Evolutionary conservation across 2,113 vertebrate genomes (phyloP), one percentile per base, ranked within the genome.

Genomic region (Atlantisia rogersi): DNA sequence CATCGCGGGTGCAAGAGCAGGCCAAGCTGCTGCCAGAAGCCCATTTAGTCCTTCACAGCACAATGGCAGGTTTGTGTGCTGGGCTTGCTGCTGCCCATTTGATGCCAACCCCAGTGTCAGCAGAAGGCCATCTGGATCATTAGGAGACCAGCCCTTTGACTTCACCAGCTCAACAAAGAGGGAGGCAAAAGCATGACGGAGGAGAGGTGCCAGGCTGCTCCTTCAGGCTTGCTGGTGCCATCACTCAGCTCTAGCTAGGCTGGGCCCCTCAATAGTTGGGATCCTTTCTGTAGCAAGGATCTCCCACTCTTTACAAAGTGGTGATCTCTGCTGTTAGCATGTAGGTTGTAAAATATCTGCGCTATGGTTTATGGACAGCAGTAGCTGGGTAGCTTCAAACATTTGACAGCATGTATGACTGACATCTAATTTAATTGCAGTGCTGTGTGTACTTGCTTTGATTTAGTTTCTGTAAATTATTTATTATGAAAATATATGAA

Each of bases 141-240:
- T 96, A 95, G 92, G 90, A 88, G 31, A 79, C 75, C 44, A 77
- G 50, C 63, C 71, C 82, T 92, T 87, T 93, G 88, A 88, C 88
- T 94, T 86, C 0, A 0, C 16, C 16, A 5, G 67, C 1, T 7
- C 40, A 48, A 9, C 50, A 59, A 26, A 63, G 48, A 69, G 53
- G 39, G 65, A 85, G 85, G 65, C 1, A 1, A 42, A 53, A 73
- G 62, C 39, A 2, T 13, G 83, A 75, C 15, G 87, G 75, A 87
- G 78, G 74, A 78, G 53, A 79, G 50, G 55, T 88, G 89, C 89
- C 89, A 85, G 55, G 58, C 74, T 46, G 32, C 62, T 75, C 32
- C 82, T 88, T 13, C 62, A 69, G 78, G n/a, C 44, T 64, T 39
- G 46, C 65, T 93, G 94, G 65, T 62, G 68, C 70, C 74, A 44